Conservation (phyloP, 2,888 invertebrate species). For the Leistus spinibarbis region DNA sequence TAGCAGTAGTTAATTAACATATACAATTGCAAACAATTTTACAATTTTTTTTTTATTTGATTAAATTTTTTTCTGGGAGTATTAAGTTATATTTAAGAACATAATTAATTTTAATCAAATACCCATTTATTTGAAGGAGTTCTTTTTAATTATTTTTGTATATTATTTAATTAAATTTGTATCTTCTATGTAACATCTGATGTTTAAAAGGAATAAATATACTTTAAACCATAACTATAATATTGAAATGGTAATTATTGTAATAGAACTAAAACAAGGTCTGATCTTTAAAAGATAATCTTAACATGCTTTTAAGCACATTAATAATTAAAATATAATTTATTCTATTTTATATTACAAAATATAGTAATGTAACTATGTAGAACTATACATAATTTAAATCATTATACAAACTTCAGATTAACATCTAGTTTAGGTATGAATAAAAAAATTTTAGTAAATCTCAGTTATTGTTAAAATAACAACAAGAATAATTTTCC, state of each 20-base stretch:
- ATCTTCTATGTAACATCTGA: not conserved
- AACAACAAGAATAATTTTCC: too few relatives aligned
- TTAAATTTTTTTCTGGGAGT: too few relatives aligned
- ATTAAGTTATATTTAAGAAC: too few relatives aligned
- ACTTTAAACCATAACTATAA: not conserved
- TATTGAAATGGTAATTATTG: constrained; percentile 18
- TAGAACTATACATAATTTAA: not conserved
- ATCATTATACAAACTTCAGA: not conserved
- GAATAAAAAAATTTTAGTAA: too few relatives aligned
- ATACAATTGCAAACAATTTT: too few relatives aligned
- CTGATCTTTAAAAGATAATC: not conserved
- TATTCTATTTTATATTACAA: not conserved
- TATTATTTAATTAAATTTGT: not conserved
- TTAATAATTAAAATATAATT: constrained; percentile 24
- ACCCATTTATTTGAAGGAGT: not conserved
- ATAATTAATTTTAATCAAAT: too few relatives aligned
- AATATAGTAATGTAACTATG: not conserved
- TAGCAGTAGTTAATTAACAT: too few relatives aligned
- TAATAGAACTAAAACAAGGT: not conserved
- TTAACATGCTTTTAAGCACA: not conserved
- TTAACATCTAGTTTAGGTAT: not conserved
- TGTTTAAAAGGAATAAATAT: not conserved
- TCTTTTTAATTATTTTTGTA: not conserved
- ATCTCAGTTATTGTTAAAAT: too few relatives aligned
- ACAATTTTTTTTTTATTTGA: too few relatives aligned